phyloP scores from a whole-genome alignment of 2,797 vertebrate species.

The Euthynnus affinis region DNA sequence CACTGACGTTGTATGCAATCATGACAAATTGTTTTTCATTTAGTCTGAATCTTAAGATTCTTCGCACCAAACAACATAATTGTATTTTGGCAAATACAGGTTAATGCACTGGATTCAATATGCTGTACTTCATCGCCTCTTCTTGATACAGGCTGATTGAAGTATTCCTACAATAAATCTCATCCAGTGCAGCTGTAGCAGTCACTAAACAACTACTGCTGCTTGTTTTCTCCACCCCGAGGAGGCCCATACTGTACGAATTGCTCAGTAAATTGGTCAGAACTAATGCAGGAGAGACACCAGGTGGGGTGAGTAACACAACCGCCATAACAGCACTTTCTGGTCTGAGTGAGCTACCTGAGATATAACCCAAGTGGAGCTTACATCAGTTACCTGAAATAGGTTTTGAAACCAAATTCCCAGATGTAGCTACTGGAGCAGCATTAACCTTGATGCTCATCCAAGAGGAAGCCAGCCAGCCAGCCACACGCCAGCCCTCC shows the following conservation, averaged over 20 bases:
- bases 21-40: no score
- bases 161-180: conserved; percentile 30
- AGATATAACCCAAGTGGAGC: conserved; percentile 28
- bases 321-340: conserved; percentile 46
- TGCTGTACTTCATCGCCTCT: conserved; percentile 6
- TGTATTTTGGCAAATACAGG: no score
- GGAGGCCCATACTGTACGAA: conserved; percentile 43
- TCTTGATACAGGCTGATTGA: conserved; percentile 12
- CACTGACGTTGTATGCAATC: no score
- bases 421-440: conserved; percentile 28
- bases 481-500: conserved; percentile 10
- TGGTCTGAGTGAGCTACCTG: conserved; percentile 3
- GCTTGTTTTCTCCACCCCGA: conserved; percentile 46
- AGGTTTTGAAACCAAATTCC: conserved; percentile 27
- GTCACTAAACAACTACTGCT: conserved; percentile 43
- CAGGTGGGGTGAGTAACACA: conserved; percentile 57
- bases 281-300: conserved; percentile 64
- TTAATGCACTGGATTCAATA: no score
- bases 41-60: no score
- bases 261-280: conserved; percentile 69
- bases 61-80: no score
- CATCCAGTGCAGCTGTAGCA: conserved; percentile 34
- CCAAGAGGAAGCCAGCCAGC: conserved; percentile 43
- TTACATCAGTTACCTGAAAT: conserved; percentile 39
- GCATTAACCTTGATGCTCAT: conserved; percentile 60